Conservation (phyloP, 2,797 vertebrate genomes). For the Choloepus didactylus region DNA sequence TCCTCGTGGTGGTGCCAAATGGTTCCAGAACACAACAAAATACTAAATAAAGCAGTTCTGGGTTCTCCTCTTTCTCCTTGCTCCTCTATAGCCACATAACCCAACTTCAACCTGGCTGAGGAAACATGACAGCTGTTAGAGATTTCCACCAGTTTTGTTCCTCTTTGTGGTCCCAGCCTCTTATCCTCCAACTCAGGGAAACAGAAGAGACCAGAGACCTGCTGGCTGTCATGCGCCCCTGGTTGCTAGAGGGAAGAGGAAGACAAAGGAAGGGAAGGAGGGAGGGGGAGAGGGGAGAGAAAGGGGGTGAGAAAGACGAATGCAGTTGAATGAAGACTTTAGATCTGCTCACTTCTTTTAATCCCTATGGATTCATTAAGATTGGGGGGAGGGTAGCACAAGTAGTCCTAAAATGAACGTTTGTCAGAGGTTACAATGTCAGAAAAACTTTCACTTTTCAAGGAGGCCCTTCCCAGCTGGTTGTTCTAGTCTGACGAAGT, state of each 20-base stretch:
- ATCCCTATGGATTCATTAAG: not conserved
- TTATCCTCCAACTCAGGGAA: not conserved
- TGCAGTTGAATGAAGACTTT: not conserved
- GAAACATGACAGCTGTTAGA: not conserved
- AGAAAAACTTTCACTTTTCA: not conserved
- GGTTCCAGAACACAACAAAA: not conserved
- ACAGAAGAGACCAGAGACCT: not conserved
- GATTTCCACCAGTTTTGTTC: not conserved
- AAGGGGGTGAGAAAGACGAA: not conserved
- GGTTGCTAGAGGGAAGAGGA: not conserved
- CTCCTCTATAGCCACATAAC: not conserved
- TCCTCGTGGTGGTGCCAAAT: not conserved
- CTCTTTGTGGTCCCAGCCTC: not conserved
- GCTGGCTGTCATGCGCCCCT: not conserved
- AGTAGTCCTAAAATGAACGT: not conserved
- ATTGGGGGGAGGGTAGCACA: not conserved
- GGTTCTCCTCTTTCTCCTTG: not conserved
- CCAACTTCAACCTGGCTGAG: not conserved
- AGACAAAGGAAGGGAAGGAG: not conserved
- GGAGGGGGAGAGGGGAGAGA: not conserved
- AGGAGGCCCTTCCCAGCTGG: not conserved
- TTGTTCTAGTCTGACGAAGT: not conserved
- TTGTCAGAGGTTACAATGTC: not conserved
- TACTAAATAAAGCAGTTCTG: not conserved
- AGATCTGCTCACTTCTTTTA: conserved; percentile 2